Evolutionary conservation across 2,888 invertebrate genomes (phyloP).

Genomic region (Dione juno): DNA sequence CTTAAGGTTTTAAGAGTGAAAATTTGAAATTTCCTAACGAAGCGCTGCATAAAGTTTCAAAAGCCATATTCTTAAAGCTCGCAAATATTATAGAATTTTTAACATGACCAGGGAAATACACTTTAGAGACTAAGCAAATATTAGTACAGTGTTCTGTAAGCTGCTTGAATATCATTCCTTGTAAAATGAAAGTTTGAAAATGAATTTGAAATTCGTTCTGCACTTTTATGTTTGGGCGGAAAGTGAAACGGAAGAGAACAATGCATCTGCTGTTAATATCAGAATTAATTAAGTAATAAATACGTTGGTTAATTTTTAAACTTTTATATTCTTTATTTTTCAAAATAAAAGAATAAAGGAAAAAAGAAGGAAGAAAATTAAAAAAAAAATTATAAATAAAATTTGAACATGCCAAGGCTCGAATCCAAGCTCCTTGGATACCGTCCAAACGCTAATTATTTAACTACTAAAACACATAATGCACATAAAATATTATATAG

Average conservation of each 20-base stretch:
- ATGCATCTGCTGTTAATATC: no score
- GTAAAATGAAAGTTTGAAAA: background rate
- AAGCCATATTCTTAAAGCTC: slow-evolving; percentile 27
- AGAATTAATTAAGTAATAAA: no score
- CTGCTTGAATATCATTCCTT: background rate
- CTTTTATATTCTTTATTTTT: no score
- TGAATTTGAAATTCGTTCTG: background rate
- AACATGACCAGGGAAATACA: slow-evolving; percentile 25
- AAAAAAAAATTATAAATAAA: no score
- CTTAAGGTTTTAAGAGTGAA: slow-evolving; percentile 32
- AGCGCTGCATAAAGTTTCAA: slow-evolving; percentile 32
- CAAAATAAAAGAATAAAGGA: no score
- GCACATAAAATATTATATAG: no score
- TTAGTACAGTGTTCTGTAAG: slow-evolving; percentile 13
- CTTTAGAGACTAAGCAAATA: slow-evolving; percentile 24
- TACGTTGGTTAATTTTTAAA: no score
- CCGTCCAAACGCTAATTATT: no score
- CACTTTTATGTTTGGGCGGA: background rate
- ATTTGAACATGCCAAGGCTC: no score
- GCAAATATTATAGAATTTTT: slow-evolving; percentile 28
- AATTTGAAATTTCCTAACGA: slow-evolving; percentile 35
- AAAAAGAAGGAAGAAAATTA: no score
- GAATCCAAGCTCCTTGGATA: no score
- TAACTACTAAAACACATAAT: no score
- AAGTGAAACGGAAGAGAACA: background rate